Percentiles rank a stretch among this genome's conserved stretches.
These are phyloP conservation scores for Cepphus grylle DNA, from an alignment of 2,113 vertebrate genomes.

Conservation along the genomic window DNA sequence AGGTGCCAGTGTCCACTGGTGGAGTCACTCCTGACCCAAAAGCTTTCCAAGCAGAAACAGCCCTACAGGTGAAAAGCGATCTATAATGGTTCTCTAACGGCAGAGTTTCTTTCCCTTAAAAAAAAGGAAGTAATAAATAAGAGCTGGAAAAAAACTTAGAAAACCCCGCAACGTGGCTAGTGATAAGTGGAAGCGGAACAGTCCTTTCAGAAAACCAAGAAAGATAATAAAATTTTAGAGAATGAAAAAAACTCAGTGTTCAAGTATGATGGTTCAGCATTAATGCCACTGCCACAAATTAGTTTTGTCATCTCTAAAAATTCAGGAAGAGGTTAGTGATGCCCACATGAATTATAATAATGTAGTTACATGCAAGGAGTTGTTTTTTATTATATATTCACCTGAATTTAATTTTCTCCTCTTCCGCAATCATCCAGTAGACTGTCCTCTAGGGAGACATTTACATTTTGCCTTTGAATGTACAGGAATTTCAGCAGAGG, in stretches of 20 bases:
- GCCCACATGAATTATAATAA: conserved; percentile 27
- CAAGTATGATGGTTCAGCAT: not conserved
- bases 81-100: not conserved
- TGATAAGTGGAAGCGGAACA: not conserved
- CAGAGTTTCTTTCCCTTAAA: not conserved
- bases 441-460: conserved; percentile 3
- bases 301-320: conserved; percentile 15
- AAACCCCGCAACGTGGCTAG: accelerated
- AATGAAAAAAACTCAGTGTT: not conserved
- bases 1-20: not conserved
- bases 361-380: conserved; percentile 7
- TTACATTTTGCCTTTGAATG: conserved; percentile 14
- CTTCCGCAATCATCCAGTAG: not conserved
- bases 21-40: not conserved
- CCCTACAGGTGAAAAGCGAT: not conserved
- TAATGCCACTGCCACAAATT: not conserved
- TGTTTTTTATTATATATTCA: conserved; percentile 27
- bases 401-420: conserved; percentile 51
- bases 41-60: not conserved
- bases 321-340: conserved; percentile 22
- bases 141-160: not conserved
- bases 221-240: not conserved
- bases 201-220: not conserved
- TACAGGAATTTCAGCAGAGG: not conserved
- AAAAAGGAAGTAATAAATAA: not conserved